These are phyloP conservation scores for Brachionus paranguensis DNA, from an alignment of 1,140 invertebrate species.

Conservation along the genomic window DNA sequence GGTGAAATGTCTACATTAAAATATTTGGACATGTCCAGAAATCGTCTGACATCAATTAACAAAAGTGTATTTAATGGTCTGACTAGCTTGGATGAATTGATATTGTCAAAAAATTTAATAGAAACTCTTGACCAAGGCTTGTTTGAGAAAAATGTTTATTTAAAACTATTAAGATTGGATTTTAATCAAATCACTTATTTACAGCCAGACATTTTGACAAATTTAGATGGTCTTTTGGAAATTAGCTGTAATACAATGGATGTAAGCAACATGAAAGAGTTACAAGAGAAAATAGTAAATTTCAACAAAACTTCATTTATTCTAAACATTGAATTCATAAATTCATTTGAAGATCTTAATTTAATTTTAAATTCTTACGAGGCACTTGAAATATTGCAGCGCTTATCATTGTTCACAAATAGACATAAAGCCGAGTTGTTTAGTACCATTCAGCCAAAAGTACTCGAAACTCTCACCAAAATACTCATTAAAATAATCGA, in stretches of 20 bases:
- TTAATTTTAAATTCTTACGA: conserved; percentile 2
- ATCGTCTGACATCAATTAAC: neutral
- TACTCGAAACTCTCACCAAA: neutral
- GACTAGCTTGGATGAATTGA: neutral
- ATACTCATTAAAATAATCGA: neutral
- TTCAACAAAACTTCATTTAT: neutral
- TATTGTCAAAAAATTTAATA: conserved; percentile 27
- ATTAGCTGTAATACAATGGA: neutral
- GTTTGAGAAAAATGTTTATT: neutral
- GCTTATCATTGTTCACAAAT: neutral
- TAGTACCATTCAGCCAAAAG: neutral
- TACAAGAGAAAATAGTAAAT: conserved; percentile 10
- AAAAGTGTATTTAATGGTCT: neutral
- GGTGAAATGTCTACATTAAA: neutral
- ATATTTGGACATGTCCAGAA: neutral
- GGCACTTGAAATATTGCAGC: neutral
- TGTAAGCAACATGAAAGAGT: neutral
- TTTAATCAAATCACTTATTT: conserved; percentile 6
- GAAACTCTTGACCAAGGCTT: neutral
- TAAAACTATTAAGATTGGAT: conserved; percentile 2
- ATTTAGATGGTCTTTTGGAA: neutral
- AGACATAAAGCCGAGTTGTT: neutral
- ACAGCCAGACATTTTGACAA: neutral
- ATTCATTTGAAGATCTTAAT: neutral
- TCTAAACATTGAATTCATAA: neutral